Base-by-base conservation (phyloP, 2,888 invertebrate species). In the Ariolimax columbianus region DNA sequence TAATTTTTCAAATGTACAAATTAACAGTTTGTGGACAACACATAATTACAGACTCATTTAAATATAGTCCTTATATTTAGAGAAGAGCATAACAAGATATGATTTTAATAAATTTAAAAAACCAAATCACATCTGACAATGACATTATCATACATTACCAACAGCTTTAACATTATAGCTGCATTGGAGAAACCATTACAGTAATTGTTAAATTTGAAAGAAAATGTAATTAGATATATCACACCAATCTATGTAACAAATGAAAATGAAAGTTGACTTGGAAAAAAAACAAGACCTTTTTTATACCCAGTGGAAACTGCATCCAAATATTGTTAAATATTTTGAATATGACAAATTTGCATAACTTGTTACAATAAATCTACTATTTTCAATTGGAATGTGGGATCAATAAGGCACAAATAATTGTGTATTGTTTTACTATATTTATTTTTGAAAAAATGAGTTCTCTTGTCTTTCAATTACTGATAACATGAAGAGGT, bases 371-470 rank as follows among this genome's bases (percentile, higher is more conserved):
- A 19, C 1, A 75, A 51, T 40, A 40, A 47, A 38, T 72, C 19
- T 75, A 30, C 36, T 23, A 33, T 9, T 51, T 30, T 75, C 3
- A 17, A 19, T 51, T 75, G 75, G 75, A 75, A 75, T 75, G 75
- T 47, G 51, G 6, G 23, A 4, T 51, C 7, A 30, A 36, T 75
- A 75, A 75, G 75, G 75, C 75, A 75, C 75, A 75, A 17, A 51
- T 51, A 51, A 19, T 17, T 51, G 51, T 75, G 33, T 19, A 51
- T 19, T 75, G 43, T 51, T 30, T 75, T 4, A 14, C 30, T 40
- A 6, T 51, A 38, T 51, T 75, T 75, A n/a, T 17, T 47, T n/a
- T 47, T 9, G 14, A 17, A 75, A 75, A 4, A 51, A 30, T 43
- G 0, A 23, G 6, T 55, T 55, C 7, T 55, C 23, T 30, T 73